Conservation (phyloP, 2,888 invertebrate species). For the Acrobasis repandana region DNA sequence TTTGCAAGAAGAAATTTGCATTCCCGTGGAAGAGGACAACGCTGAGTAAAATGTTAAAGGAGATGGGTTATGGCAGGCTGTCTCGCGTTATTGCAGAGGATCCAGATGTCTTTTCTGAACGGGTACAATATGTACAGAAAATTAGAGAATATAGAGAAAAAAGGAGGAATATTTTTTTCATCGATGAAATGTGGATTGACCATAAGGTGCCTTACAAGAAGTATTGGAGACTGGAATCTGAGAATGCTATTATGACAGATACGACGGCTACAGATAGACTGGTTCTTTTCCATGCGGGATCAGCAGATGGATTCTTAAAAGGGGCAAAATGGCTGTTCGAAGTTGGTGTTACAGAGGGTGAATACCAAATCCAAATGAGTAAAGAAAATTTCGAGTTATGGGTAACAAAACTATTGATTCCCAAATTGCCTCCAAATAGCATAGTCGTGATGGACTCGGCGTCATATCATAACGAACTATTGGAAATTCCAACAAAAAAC, state of each 20-base stretch:
- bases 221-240: slow-evolving; percentile 1
- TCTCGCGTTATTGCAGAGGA: background rate
- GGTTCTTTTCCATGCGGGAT: background rate
- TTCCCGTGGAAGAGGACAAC: background rate
- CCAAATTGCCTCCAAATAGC: background rate
- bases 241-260: slow-evolving; percentile 3
- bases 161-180: background rate
- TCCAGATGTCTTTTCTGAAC: background rate
- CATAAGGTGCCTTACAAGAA: background rate
- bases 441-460: slow-evolving; percentile 6
- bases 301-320: slow-evolving; percentile 4
- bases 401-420: background rate
- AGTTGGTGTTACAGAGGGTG: background rate
- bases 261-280: background rate
- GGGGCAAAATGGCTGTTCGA: slow-evolving; percentile 3
- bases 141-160: background rate
- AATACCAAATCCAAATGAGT: slow-evolving; percentile 2
- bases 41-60: background rate
- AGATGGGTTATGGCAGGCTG: background rate
- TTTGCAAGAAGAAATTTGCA: slow-evolving; percentile 4
- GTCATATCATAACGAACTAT: background rate
- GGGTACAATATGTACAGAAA: slow-evolving; percentile 2
- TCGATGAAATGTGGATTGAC: slow-evolving; percentile 10
- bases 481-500: background rate
- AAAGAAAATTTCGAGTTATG: slow-evolving; percentile 11